Evolutionary conservation across 2,113 vertebrate species (phyloP).

Genomic region (Neodon shergylaensis): DNA sequence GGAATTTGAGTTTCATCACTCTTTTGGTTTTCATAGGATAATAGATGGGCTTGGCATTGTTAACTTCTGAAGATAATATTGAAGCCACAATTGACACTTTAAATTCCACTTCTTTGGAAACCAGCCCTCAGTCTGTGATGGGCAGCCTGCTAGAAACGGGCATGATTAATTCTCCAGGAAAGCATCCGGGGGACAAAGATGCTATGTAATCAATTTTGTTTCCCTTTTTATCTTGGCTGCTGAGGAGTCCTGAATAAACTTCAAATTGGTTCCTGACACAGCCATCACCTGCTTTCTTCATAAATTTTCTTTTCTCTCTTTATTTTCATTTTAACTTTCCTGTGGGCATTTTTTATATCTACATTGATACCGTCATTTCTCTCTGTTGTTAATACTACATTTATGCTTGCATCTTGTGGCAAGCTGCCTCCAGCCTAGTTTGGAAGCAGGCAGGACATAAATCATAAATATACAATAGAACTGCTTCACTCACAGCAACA

Average conservation of each 20-base stretch:
- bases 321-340: conserved; percentile 30
- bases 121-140: background rate
- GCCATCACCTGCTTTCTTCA: conserved; percentile 28
- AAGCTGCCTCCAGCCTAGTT: conserved; percentile 41
- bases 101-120: background rate
- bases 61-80: background rate
- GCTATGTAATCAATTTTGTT: background rate
- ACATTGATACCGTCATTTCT: background rate
- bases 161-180: background rate
- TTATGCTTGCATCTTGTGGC: background rate
- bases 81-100: background rate
- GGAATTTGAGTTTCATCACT: background rate
- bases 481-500: background rate
- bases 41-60: background rate
- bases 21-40: conserved; percentile 35
- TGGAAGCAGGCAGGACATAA: conserved; percentile 21
- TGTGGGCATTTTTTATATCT: background rate
- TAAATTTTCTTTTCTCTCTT: conserved; percentile 42
- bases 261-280: conserved; percentile 47
- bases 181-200: background rate
- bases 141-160: background rate
- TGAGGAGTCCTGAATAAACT: conserved; percentile 57
- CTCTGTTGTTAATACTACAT: conserved; percentile 18
- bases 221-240: conserved; percentile 32
- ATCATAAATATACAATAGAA: conserved; percentile 12